Evolutionary conservation across 2,113 vertebrate genomes (phyloP).

Genomic region (Hymenochirus boettgeri): DNA sequence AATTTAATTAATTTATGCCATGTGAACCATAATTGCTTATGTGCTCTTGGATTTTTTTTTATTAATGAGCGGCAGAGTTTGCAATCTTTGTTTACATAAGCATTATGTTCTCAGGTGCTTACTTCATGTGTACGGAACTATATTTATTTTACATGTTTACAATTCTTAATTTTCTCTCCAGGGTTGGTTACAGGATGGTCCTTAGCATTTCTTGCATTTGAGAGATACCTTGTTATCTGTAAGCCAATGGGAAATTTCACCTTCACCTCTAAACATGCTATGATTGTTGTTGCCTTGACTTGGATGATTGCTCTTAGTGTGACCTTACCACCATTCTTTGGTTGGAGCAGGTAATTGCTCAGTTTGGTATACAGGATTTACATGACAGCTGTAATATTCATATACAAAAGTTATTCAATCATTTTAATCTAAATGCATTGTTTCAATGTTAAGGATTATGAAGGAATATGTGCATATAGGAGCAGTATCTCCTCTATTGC

Average conservation of each 20-base stretch:
- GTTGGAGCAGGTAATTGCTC: constrained; percentile 75
- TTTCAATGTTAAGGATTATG: too few species aligned
- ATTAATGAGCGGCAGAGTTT: too few species aligned
- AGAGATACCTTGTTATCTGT: constrained; percentile 76
- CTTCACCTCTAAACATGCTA: constrained; percentile 63
- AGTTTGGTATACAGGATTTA: neutral
- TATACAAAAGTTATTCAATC: too few species aligned
- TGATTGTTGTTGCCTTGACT: constrained; percentile 61
- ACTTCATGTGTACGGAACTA: neutral
- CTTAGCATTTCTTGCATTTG: constrained; percentile 72
- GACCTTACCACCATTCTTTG: constrained; percentile 71
- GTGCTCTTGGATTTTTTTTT: too few species aligned
- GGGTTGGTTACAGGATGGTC: constrained; percentile 73
- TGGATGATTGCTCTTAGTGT: constrained; percentile 66
- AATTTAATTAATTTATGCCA: too few species aligned
- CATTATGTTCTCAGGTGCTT: too few species aligned
- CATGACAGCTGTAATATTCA: too few species aligned
- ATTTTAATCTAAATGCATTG: too few species aligned
- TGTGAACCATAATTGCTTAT: too few species aligned
- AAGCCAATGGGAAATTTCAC: constrained; percentile 75
- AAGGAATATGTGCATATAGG: too few species aligned
- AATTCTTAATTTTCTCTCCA: constrained; percentile 34
- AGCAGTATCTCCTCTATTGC: too few species aligned
- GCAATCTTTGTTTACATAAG: too few species aligned
- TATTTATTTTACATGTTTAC: neutral